A percentile compares a stretch with the other conserved stretches of the same genome.
These are phyloP conservation scores for Elaphurus davidianus DNA, from an alignment of 2,113 vertebrate species.

Conservation along the genomic window DNA sequence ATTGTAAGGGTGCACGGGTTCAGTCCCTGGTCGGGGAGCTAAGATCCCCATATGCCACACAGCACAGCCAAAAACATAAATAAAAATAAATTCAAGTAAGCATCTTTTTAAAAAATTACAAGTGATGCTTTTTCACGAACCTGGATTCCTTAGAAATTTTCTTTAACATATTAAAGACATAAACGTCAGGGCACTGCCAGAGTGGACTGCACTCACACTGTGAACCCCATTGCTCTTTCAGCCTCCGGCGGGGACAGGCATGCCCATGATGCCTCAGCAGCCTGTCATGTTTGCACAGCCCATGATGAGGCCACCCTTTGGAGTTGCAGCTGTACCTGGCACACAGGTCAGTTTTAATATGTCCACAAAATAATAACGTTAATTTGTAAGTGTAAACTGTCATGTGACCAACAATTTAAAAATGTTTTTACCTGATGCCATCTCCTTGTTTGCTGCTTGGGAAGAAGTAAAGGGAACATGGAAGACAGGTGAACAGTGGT, in stretches of 20 bases:
- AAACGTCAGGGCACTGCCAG: background rate
- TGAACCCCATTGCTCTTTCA: constrained; percentile 56
- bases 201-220: background rate
- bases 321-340: constrained; percentile 87
- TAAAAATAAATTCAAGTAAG: background rate
- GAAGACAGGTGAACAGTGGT: background rate
- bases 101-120: background rate
- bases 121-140: background rate
- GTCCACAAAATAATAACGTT: background rate
- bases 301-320: constrained; percentile 95
- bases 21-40: background rate
- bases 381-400: background rate
- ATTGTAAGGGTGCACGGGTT: background rate
- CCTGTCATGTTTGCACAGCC: constrained; percentile 96
- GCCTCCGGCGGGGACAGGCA: constrained; percentile 89
- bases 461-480: background rate
- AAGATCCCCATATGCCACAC: background rate
- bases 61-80: background rate
- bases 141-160: background rate
- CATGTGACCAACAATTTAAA: background rate
- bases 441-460: background rate
- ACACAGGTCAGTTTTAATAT: constrained; percentile 84
- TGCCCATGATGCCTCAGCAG: constrained; percentile 93
- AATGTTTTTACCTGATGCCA: background rate
- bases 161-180: background rate